Percentiles rank a stretch among this genome's conserved stretches.
phyloP scores from a whole-genome alignment of 2,113 vertebrate species.

The Rhadina sibilatrix region DNA sequence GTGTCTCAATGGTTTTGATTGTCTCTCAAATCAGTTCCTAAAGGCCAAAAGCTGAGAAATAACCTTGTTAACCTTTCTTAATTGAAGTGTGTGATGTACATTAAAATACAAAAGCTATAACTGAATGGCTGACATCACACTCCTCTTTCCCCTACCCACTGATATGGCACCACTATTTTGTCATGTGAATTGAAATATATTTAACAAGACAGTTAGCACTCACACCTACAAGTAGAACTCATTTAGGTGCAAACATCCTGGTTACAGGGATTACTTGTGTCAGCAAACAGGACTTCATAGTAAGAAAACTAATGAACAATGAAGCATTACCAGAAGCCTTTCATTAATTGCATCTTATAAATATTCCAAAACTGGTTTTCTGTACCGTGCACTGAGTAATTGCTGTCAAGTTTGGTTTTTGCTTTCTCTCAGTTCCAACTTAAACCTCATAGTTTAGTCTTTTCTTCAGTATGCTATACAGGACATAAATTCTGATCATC shows the following conservation, averaged over 20 bases:
- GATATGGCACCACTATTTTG: background rate
- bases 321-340: conserved; percentile 10
- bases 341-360: background rate
- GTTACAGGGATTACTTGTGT: conserved; percentile 25
- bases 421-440: background rate
- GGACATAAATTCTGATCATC: conserved; percentile 22
- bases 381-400: background rate
- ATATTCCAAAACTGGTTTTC: conserved; percentile 28
- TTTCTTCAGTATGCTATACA: background rate
- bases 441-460: conserved; percentile 16
- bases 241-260: conserved; percentile 28
- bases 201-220: background rate
- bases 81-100: background rate
- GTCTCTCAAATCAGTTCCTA: background rate
- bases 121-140: background rate
- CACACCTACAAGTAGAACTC: background rate
- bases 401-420: background rate
- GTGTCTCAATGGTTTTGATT: background rate
- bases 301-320: conserved; percentile 52
- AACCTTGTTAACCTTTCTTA: background rate
- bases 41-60: background rate
- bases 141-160: background rate
- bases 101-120: background rate
- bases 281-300: background rate
- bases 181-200: background rate